A percentile compares a stretch with the other conserved stretches of the same genome.
These are phyloP conservation scores for Ageneiosus marmoratus DNA, from an alignment of 2,113 vertebrate species.

Conservation along the genomic window DNA sequence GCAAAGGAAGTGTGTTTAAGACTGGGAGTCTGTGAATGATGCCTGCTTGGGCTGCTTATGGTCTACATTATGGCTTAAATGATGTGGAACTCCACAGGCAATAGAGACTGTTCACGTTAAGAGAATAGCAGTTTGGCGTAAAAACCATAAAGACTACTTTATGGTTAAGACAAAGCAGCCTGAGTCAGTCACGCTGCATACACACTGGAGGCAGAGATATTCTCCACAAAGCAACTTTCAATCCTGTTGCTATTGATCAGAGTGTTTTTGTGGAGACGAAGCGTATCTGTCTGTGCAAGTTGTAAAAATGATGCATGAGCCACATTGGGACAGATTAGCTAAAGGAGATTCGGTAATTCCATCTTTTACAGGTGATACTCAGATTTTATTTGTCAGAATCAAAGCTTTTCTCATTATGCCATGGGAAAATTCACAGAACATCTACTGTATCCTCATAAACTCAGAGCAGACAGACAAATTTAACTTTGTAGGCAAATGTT, in stretches of 20 bases:
- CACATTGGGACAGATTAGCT: background rate
- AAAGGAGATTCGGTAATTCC: background rate
- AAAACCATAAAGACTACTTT: constrained; percentile 40
- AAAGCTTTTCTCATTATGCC: background rate
- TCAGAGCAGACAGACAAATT: background rate
- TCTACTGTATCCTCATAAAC: background rate
- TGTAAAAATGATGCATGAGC: background rate
- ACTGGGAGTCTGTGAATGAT: constrained; percentile 29
- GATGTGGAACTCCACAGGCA: constrained; percentile 34
- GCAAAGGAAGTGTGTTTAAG: constrained; percentile 17
- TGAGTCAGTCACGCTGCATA: constrained; percentile 16
- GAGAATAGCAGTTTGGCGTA: constrained; percentile 25
- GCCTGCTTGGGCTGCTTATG: constrained; percentile 17
- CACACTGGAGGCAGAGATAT: background rate
- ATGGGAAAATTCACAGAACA: background rate
- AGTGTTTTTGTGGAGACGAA: background rate
- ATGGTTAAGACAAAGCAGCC: constrained; percentile 39
- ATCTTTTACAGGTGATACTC: no score
- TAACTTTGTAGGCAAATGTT: background rate
- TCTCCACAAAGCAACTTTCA: background rate
- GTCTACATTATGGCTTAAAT: constrained; percentile 38
- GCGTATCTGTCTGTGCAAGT: background rate
- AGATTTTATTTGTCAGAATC: constrained; percentile 4
- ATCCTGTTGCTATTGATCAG: constrained; percentile 35
- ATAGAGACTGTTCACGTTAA: constrained; percentile 15